Base-by-base conservation (phyloP, 1,140 invertebrate genomes). In the Dolichoris vasculosae region DNA sequence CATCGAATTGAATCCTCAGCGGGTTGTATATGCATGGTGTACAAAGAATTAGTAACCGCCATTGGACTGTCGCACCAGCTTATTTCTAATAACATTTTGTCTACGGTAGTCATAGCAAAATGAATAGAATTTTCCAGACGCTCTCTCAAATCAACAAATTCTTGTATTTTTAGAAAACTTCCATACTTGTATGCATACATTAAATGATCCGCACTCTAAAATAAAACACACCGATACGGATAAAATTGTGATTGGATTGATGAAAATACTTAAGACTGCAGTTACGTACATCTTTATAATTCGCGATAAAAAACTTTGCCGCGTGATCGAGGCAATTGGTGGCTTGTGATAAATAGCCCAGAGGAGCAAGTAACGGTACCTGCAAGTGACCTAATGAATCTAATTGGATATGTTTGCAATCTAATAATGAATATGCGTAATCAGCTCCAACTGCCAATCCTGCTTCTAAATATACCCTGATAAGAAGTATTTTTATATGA, bases 351-450 rank as follows among this genome's bases (percentile, higher is more conserved):
- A 96, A 95, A 73, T 96, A 95, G 11, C 96, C 97, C 35, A 95
- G 94, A 73, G 96, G 93, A 7, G 95, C 93, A 83, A 98, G 93
- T 85, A 97, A 94, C 87, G 96, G 95, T 81, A 95, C 95, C 91
- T 98, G 96, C 80, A 98, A 93, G 93, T 98, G 97, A 77, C 98
- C 96, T 89, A 99, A 93, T 0, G 98, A 98, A 93, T 99, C 98
- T 90, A 98, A 94, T 91, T 99, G 98, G 86, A 99, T 96, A 93
- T 99, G 97, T 94, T 99, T 99, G 77, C 98, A 95, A 89, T 99
- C 98, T 90, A 99, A 93, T 76, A 92, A 88, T 46, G 89, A 85
- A 63, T 91, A 92, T 6, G 88, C 88, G 87, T 90, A 90, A 89
- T 93, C 90, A 46, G 92, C 93, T 48, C 91, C 92, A n/a, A 90